phyloP scores from a whole-genome alignment of 2,797 vertebrate genomes.

The Malurus leucopterus region DNA sequence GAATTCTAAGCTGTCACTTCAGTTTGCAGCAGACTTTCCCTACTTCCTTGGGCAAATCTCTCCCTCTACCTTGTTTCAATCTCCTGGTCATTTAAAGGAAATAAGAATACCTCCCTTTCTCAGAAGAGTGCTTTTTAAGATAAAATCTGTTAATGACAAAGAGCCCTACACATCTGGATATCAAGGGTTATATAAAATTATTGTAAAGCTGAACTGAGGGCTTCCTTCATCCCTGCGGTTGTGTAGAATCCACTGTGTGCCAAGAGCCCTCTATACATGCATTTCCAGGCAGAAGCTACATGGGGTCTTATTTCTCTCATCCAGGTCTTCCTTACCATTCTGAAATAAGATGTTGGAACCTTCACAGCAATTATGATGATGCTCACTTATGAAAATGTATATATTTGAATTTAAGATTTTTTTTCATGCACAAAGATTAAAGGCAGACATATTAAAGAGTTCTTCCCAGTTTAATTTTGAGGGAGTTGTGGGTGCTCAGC shows the following conservation, averaged over 20 bases:
- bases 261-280: accelerated
- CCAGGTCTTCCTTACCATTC: not conserved
- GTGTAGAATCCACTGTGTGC: not conserved
- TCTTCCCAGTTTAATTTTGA: not conserved
- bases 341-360: not conserved
- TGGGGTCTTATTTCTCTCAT: not conserved
- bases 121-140: not conserved
- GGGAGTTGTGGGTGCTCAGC: not conserved
- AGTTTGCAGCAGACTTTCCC: not conserved
- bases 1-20: not conserved
- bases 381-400: not conserved
- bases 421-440: not conserved
- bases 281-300: not conserved
- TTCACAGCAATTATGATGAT: not conserved
- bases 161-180: not conserved
- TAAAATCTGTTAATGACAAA: not conserved
- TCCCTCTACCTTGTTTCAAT: not conserved
- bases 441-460: not conserved
- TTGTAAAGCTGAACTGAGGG: not conserved
- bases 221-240: not conserved
- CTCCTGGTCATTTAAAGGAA: not conserved
- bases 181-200: not conserved
- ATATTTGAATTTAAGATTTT: not conserved
- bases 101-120: not conserved
- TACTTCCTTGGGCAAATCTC: not conserved